Evolutionary conservation across 1,140 invertebrate species (phyloP), one percentile per base, ranked within the genome.

Genomic region (Monomorium pharaonis): DNA sequence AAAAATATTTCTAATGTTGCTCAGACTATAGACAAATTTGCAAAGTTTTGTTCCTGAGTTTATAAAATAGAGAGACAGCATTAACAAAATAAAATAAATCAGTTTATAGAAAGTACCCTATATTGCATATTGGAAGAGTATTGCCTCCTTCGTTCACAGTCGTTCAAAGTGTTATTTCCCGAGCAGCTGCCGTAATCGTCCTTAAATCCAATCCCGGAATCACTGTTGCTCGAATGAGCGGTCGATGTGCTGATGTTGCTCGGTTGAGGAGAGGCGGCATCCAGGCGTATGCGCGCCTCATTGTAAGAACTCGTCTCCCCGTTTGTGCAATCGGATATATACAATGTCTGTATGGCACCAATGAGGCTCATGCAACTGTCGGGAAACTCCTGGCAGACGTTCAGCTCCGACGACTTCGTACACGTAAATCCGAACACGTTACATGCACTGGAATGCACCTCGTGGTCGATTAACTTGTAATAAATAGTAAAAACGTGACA

Each of bases 401-500:
- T 95, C 7, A 93, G 86, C 58, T 95, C 94, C 0, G 93, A 95
- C 0, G 94, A 94, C 81, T 95, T 95, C 0, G 95, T 95, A 37
- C 95, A 95, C 9, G 88, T 93, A 62, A 95, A 95, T 27, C 93
- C 94, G 83, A 95, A 95, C 58, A 93, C 86, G 69, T 93, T 94
- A 54, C 93, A 94, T 3, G 93, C 94, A 49, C 86, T 94, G 0
- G 92, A 94, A 95, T 99, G 98, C 47, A 97, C 96, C 51, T 96
- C 96, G 93, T 99, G 97, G 93, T 99, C 98, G 0, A 97, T 96
- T 56, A 98, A 95, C 92, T 98, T 97, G 0, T 98, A 97, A 92
- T 99, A 98, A 18, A 99, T 97, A 86, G 98, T 98, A 94, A 99
- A 99, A 0, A 99, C 98, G 94, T 99, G 98, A 93, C 98, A 99